phyloP scores from a whole-genome alignment of 2,113 vertebrate species.

The Lamprologus speciosus region DNA sequence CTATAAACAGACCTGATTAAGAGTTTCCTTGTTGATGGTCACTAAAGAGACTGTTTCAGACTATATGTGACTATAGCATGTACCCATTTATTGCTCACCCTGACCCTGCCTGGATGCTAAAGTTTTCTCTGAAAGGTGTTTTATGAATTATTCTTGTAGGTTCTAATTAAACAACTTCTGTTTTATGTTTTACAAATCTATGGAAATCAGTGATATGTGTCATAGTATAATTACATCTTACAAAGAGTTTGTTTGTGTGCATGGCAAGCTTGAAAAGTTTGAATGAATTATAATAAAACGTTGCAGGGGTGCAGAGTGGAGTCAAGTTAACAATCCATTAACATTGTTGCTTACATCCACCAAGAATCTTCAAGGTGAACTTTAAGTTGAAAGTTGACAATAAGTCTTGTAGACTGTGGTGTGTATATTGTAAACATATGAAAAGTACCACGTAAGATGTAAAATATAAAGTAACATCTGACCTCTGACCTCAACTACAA shows the following conservation, averaged over 20 bases:
- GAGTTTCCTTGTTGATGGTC: neutral
- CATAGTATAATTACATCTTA: neutral
- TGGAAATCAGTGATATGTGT: neutral
- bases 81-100: neutral
- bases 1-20: neutral
- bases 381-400: neutral
- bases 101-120: neutral
- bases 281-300: neutral
- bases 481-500: neutral
- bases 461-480: neutral
- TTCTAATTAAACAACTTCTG: neutral
- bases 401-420: neutral
- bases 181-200: neutral
- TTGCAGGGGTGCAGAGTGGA: neutral
- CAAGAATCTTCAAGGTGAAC: neutral
- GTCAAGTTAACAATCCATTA: neutral
- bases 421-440: neutral
- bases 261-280: neutral
- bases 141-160: neutral
- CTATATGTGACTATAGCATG: neutral
- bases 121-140: neutral
- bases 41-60: neutral
- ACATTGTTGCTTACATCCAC: neutral
- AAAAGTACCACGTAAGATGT: neutral
- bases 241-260: neutral